Base-by-base conservation (phyloP, 2,888 invertebrate genomes). In the Piscicola geometra region DNA sequence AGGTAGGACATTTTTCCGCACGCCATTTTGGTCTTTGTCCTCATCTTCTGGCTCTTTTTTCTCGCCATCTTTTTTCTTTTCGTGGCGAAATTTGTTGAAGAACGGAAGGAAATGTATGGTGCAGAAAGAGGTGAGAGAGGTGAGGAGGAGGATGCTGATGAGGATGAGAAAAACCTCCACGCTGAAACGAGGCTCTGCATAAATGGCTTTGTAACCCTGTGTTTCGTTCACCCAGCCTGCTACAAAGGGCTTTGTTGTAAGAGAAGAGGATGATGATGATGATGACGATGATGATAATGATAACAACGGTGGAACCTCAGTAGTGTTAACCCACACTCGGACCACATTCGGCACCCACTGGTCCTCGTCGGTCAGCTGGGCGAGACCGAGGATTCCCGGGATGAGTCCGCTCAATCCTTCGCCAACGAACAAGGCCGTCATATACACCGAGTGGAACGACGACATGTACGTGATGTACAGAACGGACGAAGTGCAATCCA, bases 401-500 rank as follows among this genome's bases (percentile, higher is more conserved):
- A 93, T 81, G 80, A 94, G 89, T 0, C 93, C 93, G 78, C 85
- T 84, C 36, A 85, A 80, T 0, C 84, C 84, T 50, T 78, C 79
- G 21, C 93, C 93, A 76, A 92, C 89, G 78, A 93, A 89, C 84
- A 92, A 93, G 0, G 92, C 92, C 0, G 90, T 89, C 80, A 94
- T 87, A 83, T 93, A 94, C 71, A 89, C 87, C 36, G 85, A 83
- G 25, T 73, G 28, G 83, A 91, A 92, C 80, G 84, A 81, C 0
- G 87, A 89, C 89, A 94, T 90, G 84, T 91, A 93, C 3, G 93
- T 93, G 86, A 93, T 90, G 83, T 92, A 94, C 18, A 93, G 87
- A 76, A 94, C 92, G 0, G 93, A 92, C 80, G 92, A 92, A 28
- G 92, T 92, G 84, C 93, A 92, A 78, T 93, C 92, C n/a, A 92